Base-by-base conservation (phyloP, 2,797 vertebrate species). In the Sternarchorhynchus goeldii region DNA sequence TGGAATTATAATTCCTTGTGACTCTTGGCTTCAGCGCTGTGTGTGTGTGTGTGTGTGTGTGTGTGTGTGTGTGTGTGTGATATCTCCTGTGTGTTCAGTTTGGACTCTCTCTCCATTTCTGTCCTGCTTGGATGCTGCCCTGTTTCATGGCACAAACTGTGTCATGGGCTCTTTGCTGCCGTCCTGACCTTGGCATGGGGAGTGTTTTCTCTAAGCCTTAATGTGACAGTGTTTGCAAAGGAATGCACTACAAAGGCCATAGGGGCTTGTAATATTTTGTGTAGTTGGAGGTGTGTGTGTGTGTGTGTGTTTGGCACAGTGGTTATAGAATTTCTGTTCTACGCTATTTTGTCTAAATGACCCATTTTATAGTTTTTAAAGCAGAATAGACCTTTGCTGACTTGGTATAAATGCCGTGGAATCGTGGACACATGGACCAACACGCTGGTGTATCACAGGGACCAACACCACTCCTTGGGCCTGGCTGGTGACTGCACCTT, bases 381-480 rank as follows among this genome's bases (percentile, higher is more conserved):
- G 4, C 32, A 21, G 18, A 58, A 59, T 36, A 4, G 53, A 2
- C 5, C 20, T 6, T 20, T 34, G 69, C 63, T 65, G 5, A 66
- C 39, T 68, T 73, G 34, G 20, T 80, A 36, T 53, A 69, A 62
- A 53, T 67, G 16, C 20, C 29, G 32, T 25, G 14, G 5, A 34
- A 29, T 32, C 3, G 32, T 45, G 17, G 21, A 21, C 55, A 50
- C n/a, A 56, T 39, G 17, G 14, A 55, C 45, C 14, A 17, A 7
- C 25, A 25, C 25, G 25, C 25, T 25, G 25, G 25, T 25, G 25
- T 25, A 25, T 25, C 25, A n/a, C 62, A 50, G 57, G 17, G 2
- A 65, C 34, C 67, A 70, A 82, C 75, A 73, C 76, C 16, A 60
- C 41, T 21, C 62, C 65, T 78, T 78, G 75, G 58, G 34, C 68